Evolutionary conservation across 2,797 vertebrate genomes (phyloP).

Genomic region (Peromyscus attwateri): DNA sequence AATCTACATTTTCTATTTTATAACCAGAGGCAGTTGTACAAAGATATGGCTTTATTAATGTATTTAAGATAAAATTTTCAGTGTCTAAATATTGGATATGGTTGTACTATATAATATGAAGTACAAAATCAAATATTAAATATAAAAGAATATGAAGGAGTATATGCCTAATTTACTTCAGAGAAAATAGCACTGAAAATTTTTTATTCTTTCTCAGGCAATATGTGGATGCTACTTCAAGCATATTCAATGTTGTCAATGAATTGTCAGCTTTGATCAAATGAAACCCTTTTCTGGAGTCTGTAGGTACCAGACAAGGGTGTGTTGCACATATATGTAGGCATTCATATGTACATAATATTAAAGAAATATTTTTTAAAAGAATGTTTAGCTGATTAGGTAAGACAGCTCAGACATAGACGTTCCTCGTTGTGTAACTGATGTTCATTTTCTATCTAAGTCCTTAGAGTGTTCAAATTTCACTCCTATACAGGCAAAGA

Average conservation of each 20-base stretch:
- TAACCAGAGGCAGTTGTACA: neutral
- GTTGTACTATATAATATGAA: neutral
- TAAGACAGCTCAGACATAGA: neutral
- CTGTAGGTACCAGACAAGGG: neutral
- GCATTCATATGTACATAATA: neutral
- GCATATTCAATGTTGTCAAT: neutral
- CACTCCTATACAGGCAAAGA: neutral
- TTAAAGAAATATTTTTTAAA: neutral
- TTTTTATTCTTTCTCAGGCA: neutral
- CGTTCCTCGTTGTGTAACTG: neutral
- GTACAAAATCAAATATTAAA: neutral
- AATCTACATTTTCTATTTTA: neutral
- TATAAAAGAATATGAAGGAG: neutral
- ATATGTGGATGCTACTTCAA: neutral
- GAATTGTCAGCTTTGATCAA: neutral
- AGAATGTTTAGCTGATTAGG: neutral
- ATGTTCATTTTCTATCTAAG: neutral
- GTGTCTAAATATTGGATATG: constrained; percentile 22
- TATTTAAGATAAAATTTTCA: constrained; percentile 17
- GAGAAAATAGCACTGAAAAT: neutral
- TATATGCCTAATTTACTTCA: neutral
- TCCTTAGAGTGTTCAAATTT: neutral
- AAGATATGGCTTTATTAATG: neutral
- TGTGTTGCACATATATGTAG: neutral
- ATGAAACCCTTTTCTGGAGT: neutral